Evolutionary conservation across 1,140 invertebrate species (phyloP), one percentile per base, ranked within the genome.

Genomic region (Aleiodes sp.): DNA sequence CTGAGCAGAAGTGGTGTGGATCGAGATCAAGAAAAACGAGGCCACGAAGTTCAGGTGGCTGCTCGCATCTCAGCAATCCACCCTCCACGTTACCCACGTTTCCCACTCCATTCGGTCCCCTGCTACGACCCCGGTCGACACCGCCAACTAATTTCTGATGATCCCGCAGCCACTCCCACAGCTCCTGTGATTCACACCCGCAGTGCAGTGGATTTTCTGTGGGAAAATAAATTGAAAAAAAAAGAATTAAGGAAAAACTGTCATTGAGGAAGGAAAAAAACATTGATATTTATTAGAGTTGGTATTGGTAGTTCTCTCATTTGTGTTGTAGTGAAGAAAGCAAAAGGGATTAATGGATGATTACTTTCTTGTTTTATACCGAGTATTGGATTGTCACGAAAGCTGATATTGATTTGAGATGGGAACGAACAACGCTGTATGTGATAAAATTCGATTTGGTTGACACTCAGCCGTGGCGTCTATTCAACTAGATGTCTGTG

Each of bases 81-180:
- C 76, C 70, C 57, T 86, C 82, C 61, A 85, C 64, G 56, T 84
- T 79, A 70, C 80, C 80, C 71, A 85, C 77, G 68, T 87, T 84
- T 29, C 89, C 85, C 29, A 90, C 68, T 0, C 87, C 77, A 87
- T 79, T 82, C 92, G 71, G 74, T 73, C 89, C 88, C 24, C 78
- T 70, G 24, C 72, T 70, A 65, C 84, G 84, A 75, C 84, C 87
- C 71, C 87, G 86, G 74, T 85, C 80, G 57, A 84, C 78, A 70
- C 87, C 84, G 26, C 91, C 85, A 6, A 92, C 88, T 70, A 90
- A 79, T 77, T 94, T 93, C 71, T 92, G 90, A 86, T 96, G 94
- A 83, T 95, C 93, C 74, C 92, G 88, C 73, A 96, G 88, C 94
- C 94, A 96, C 86, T 92, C 91, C 94, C 94, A 96, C 10, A 95